Base-by-base conservation (phyloP, 1,140 invertebrate genomes). In the Mya arenaria region DNA sequence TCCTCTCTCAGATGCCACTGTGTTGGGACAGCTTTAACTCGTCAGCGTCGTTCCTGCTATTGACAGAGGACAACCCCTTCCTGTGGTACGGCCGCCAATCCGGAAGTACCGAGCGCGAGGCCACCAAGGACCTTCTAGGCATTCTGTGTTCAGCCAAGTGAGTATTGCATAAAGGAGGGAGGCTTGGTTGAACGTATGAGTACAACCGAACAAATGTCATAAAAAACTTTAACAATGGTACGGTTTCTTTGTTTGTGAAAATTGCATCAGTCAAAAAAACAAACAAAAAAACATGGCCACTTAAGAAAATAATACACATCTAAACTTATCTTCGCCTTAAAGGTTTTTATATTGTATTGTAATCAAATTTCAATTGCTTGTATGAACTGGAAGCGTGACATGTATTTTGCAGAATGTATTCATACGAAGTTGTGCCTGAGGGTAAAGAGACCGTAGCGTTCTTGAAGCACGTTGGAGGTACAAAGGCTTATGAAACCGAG, bases 91-190 rank as follows among this genome's bases (percentile, higher is more conserved):
- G 75, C 34, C 66, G 69, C 63, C 15, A 48, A 5, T 82, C 79
- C 52, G 79, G 79, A 19, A 74, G 79, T 41, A 74, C 79, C 4
- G 79, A 82, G 44, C 37, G 79, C 28, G 79, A 82, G 37, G 69
- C 69, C 4, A 32, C 79, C 13, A 82, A 82, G 63, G 58, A 82
- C 4, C 60, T 82, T 15, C 58, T 82, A 2, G 25, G 69, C 30
- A 55, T 74, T 23, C 37, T 82, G 56, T 73, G 68, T 73, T 48
- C 79, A 10, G 19, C 68, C 0, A 73, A 58, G 79, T 82, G 71
- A 56, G 32, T 28, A 19, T 73, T 68, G 19, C 62, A 82, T 68
- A 56, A 73, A 63, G 71, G 72, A 63, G 55, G 41, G 36, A n/a
- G 62, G 73, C 25, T 56, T 73, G 41, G 37, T 82, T n/a, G 44